Base-by-base conservation (phyloP, 2,113 vertebrate species). In the Boleophthalmus pectinirostris region DNA sequence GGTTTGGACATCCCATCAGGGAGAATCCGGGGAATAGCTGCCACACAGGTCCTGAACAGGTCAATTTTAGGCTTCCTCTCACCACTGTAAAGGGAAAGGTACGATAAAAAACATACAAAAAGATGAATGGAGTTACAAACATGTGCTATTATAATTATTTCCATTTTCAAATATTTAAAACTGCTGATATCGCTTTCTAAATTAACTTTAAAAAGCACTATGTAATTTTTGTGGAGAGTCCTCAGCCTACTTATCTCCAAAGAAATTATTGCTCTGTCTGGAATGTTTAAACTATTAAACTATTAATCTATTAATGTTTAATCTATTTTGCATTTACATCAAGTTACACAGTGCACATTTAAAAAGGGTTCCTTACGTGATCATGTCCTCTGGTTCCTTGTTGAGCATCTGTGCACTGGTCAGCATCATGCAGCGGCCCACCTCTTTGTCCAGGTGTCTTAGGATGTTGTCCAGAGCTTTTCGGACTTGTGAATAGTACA, bases 371-470 rank as follows among this genome's bases (percentile, higher is more conserved):
- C 94, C 97, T 85, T 93, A 99, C 98, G 97, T 99, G 92, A 99
- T 99, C 98, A 99, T 98, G 88, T 99, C 98, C 86, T 99, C 98
- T 0, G 98, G 97, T 73, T 99, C 98, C 91, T 99, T 99, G 93
- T 98, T 99, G 75, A 99, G 93, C 96, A 98, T 98, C 92, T 98
- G 97, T 66, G 96, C 94, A 0, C 97, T 98, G 66, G 97, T 99
- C 53, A 99, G 92, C 97, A 99, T 99, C 98, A 99, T 99, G 86
- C 96, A 98, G 14, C 98, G 95, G 2, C 98, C 98, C 66, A 99
- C 98, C 92, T 99, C 98, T 85, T 99, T 99, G 91, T 99, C 98
- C 74, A 99, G 93, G 84, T 99, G 98, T 69, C 97, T 93, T 63
- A 99, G 93, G 88, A 99, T 97, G 91, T 95, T 97, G 92, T 99